phyloP scores from a whole-genome alignment of 2,888 invertebrate species.

The Strigamia transsilvanica region DNA sequence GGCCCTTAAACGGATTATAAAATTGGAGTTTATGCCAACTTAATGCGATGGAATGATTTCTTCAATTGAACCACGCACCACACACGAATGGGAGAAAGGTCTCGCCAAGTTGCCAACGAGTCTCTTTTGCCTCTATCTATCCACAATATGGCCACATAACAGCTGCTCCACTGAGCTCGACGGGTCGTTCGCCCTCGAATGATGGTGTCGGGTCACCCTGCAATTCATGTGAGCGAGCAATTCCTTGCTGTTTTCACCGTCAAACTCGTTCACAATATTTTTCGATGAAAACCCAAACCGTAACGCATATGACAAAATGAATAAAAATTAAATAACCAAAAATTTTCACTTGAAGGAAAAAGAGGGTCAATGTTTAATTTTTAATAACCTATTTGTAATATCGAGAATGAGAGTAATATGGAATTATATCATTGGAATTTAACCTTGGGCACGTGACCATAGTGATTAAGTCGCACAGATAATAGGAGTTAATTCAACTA shows the following conservation, averaged over 20 bases:
- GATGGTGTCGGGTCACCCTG: slow-evolving; percentile 49
- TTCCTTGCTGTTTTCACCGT: slow-evolving; percentile 35
- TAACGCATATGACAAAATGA: background rate
- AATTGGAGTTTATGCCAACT: slow-evolving; percentile 53
- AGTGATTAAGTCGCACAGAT: slow-evolving; percentile 51
- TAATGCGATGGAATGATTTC: slow-evolving; percentile 53
- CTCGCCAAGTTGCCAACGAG: slow-evolving; percentile 50
- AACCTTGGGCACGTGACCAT: slow-evolving; percentile 1
- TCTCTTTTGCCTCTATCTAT: slow-evolving; percentile 49
- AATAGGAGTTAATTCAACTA: slow-evolving; percentile 51
- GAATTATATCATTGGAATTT: slow-evolving; percentile 7
- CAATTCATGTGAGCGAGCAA: slow-evolving; percentile 49
- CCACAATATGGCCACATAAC: slow-evolving; percentile 50
- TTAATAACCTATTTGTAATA: background rate
- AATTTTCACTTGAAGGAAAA: background rate
- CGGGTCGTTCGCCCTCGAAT: slow-evolving; percentile 50
- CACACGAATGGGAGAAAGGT: slow-evolving; percentile 35
- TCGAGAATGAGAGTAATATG: background rate
- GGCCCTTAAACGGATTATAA: slow-evolving; percentile 52
- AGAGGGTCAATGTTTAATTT: background rate
- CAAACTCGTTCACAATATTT: slow-evolving; percentile 4
- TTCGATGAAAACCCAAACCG: slow-evolving; percentile 14
- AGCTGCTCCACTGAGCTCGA: slow-evolving; percentile 48
- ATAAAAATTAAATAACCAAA: background rate
- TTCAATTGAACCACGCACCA: slow-evolving; percentile 50